phyloP scores from a whole-genome alignment of 2,113 vertebrate genomes.

The Tenebrosternarchus preto region DNA sequence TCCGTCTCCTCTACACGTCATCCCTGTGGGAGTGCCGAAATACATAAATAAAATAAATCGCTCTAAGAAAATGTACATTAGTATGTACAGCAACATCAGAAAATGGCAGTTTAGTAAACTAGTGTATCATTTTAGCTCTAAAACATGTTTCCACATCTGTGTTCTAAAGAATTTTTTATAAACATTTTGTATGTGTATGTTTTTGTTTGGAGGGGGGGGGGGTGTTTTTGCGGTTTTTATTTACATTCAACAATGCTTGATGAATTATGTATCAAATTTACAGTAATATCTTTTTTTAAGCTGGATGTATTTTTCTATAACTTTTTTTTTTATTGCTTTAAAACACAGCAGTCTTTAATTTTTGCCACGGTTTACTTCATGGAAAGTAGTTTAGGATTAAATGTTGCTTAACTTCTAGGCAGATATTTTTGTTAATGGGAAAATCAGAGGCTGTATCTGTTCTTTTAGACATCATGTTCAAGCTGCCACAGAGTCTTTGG shows the following conservation, averaged over 20 bases:
- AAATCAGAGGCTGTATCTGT: no score
- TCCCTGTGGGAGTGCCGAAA: background rate
- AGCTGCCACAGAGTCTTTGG: no score
- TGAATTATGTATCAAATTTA: background rate
- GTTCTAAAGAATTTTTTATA: no score
- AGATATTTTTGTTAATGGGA: background rate
- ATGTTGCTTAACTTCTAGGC: background rate
- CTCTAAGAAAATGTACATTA: background rate
- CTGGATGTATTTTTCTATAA: conserved; percentile 6
- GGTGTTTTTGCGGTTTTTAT: background rate
- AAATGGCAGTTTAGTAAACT: background rate
- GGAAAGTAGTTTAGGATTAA: background rate
- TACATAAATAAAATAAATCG: background rate
- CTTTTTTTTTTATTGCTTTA: background rate
- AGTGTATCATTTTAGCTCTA: background rate
- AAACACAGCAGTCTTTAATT: background rate
- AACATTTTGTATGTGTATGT: background rate
- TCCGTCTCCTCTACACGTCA: background rate
- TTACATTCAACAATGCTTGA: background rate
- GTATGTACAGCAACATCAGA: background rate
- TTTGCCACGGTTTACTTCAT: background rate
- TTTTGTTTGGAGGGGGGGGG: no score
- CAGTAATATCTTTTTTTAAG: background rate
- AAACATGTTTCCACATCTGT: background rate
- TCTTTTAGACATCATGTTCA: no score